Evolutionary conservation across 2,888 invertebrate species (phyloP).

Genomic region (Odontocolon sp.): DNA sequence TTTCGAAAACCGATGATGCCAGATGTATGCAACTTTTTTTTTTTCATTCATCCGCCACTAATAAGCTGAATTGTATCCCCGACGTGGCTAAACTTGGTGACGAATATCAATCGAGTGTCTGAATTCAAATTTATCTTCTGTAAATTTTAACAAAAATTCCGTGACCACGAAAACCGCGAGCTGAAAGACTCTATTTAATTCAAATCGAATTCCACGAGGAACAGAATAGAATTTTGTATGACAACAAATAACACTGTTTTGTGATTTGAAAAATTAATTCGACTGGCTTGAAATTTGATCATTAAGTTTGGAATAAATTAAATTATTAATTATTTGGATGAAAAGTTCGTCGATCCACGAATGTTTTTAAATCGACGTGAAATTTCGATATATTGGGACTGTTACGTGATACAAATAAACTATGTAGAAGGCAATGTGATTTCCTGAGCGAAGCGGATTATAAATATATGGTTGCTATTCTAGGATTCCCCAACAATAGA

Average conservation of each 20-base stretch:
- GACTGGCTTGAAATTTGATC: no score
- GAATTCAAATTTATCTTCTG: constrained; percentile 1
- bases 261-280: no score
- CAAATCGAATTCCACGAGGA: no score
- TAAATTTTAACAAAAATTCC: not conserved
- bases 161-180: no score
- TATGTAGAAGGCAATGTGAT: constrained; percentile 12
- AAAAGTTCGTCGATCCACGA: no score
- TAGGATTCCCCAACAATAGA: constrained; percentile 57
- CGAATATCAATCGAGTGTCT: constrained; percentile 43
- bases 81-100: constrained; percentile 14
- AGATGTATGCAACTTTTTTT: constrained; percentile 48
- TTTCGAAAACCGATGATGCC: constrained; percentile 64
- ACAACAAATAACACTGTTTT: no score
- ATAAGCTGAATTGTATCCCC: constrained; percentile 50
- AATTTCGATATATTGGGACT: not conserved
- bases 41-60: constrained; percentile 29
- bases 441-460: constrained; percentile 43
- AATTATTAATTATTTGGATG: no score
- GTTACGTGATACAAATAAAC: constrained; percentile 32
- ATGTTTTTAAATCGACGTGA: no score
- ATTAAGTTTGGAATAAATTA: no score
- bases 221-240: no score
- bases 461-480: constrained; percentile 59
- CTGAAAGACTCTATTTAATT: no score